Evolutionary conservation across 2,888 invertebrate genomes (phyloP).

Genomic region (Oscheius myriophilus): DNA sequence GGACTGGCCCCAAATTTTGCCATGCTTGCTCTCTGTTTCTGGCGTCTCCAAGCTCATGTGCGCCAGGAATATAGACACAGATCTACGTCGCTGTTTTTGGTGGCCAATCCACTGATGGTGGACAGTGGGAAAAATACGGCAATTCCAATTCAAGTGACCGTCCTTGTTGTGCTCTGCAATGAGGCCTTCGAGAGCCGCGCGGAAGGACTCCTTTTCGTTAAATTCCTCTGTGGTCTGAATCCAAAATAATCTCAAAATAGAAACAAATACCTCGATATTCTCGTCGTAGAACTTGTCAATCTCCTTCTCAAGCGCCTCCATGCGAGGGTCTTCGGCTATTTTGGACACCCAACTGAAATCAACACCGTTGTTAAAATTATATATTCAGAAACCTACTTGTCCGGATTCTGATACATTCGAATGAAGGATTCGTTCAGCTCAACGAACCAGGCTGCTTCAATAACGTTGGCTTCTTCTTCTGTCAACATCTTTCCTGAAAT

Average conservation of each 20-base stretch:
- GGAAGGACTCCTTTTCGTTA: conserved; percentile 4
- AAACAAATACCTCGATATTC: background rate
- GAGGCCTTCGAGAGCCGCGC: background rate
- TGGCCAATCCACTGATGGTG: conserved; percentile 38
- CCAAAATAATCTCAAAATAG: too few species aligned
- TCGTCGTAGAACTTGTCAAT: background rate
- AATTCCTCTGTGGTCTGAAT: background rate
- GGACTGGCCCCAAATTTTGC: too few species aligned
- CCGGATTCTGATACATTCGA: too few species aligned
- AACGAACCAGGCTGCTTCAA: too few species aligned
- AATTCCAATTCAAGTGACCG: conserved; percentile 31
- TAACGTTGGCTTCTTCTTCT: too few species aligned
- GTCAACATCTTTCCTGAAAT: too few species aligned
- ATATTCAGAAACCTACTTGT: too few species aligned
- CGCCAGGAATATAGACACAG: conserved; percentile 42
- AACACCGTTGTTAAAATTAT: too few species aligned
- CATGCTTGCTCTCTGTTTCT: too few species aligned
- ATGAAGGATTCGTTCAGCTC: too few species aligned
- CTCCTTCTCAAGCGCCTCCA: background rate
- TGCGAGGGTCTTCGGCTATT: background rate
- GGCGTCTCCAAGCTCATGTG: background rate
- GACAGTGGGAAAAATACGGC: conserved; percentile 42
- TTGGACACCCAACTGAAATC: background rate
- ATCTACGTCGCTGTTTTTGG: conserved; percentile 42
- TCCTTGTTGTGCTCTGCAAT: background rate